Base-by-base conservation (phyloP, 2,797 vertebrate genomes). In the Sebastes taczanowskii region DNA sequence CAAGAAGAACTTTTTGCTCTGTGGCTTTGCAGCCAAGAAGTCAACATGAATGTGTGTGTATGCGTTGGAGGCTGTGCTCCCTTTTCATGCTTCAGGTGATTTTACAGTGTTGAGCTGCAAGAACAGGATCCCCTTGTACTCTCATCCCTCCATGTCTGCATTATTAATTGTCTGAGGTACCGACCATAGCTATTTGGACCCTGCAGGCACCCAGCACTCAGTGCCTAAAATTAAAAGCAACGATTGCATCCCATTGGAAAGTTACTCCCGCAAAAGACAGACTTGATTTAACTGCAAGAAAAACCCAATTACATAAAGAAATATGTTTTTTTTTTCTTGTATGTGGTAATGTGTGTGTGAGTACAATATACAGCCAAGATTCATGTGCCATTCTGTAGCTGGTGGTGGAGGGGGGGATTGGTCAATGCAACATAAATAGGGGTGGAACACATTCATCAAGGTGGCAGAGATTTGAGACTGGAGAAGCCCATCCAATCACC, bases 91-190 rank as follows among this genome's bases (percentile, higher is more conserved):
- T 91, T 77, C 84, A 84, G 88, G 89, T 90, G 84, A 52, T 94
- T 92, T 85, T 86, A 80, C 81, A 83, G 80, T 34, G 27, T 66
- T 75, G 81, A 81, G 80, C 82, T 72, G 84, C 56, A 67, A 74
- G 71, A 88, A 84, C 87, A 88, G 85, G 90, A 92, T 92, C 83
- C 77, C 59, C 77, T 88, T 82, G 77, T 75, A 81, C 90, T 89
- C 86, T 82, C 87, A 87, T 65, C 82, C 79, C 46, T 84, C 73
- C 29, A 70, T 52, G 86, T 87, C 84, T 95, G 92, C 90, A 94
- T 95, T 95, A 92, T 95, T 95, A 93, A 95, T 94, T 91, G 77
- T 88, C 74, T 86, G 77, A 86, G 86, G 85, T 88, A 88, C 86
- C 87, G 84, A 88, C 78, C 88, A 70, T 76, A 89, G 86, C 74